Evolutionary conservation across 2,113 vertebrate genomes (phyloP).

Genomic region (Eclectus roratus): DNA sequence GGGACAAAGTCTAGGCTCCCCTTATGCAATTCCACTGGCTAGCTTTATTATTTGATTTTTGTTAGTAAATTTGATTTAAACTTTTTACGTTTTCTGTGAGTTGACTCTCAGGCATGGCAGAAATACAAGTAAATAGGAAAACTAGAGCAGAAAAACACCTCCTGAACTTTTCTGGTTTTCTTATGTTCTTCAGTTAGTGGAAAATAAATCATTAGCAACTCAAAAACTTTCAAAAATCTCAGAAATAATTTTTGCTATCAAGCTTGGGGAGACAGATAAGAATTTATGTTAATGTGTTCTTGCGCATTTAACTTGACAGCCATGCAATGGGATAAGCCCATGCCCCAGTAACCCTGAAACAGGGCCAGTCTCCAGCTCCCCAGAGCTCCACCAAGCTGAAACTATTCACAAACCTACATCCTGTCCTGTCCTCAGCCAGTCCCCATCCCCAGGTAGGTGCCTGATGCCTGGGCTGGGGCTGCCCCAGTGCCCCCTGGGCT

Average conservation of each 20-base stretch:
- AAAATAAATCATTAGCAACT: background rate
- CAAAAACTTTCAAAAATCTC: background rate
- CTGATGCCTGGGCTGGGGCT: fast-evolving
- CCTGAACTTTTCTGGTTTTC: background rate
- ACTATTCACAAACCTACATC: no score
- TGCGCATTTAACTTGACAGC: background rate
- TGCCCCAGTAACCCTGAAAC: fast-evolving
- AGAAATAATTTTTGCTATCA: background rate
- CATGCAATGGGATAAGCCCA: background rate
- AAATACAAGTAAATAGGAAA: background rate
- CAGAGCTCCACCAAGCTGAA: fast-evolving
- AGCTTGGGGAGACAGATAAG: background rate
- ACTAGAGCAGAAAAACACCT: background rate
- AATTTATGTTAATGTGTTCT: background rate
- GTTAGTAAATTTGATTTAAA: background rate
- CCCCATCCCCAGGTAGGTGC: background rate
- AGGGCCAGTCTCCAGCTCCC: no score
- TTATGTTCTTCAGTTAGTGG: background rate
- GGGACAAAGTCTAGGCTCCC: background rate
- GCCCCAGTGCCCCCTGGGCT: fast-evolving
- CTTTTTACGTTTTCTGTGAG: background rate
- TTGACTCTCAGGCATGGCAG: background rate
- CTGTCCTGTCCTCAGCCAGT: fast-evolving
- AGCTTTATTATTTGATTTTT: background rate
- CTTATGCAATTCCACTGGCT: background rate